phyloP scores from a whole-genome alignment of 2,888 invertebrate genomes.

The Nesidiocoris tenuis region DNA sequence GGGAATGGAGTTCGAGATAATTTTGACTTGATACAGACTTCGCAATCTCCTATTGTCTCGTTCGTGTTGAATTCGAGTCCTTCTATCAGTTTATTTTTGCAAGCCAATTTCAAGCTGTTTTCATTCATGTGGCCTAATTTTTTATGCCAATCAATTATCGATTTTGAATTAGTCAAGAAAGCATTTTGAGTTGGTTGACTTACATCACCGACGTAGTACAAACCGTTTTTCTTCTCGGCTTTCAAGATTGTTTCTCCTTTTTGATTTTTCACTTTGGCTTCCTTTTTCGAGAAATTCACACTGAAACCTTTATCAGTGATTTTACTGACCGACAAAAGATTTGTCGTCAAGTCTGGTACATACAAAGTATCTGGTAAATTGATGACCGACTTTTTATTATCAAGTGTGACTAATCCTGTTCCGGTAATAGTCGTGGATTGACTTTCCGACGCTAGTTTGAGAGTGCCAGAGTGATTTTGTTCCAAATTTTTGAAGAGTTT shows the following conservation, averaged over 20 bases:
- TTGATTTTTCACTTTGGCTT: background rate
- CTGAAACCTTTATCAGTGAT: background rate
- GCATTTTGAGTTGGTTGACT: too few relatives aligned
- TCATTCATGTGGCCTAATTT: background rate
- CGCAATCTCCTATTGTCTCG: background rate
- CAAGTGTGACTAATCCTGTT: too few relatives aligned
- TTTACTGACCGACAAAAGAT: background rate
- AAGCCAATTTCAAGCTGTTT: background rate
- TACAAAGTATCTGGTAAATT: background rate
- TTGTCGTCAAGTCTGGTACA: background rate
- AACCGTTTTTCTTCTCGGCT: background rate
- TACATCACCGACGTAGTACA: conserved; percentile 1
- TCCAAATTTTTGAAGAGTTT: background rate
- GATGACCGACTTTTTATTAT: background rate
- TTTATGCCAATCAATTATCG: background rate
- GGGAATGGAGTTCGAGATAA: conserved; percentile 3
- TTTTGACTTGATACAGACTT: background rate
- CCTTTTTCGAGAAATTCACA: background rate
- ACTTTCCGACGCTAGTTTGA: background rate
- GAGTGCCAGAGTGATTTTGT: background rate
- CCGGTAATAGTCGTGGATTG: too few relatives aligned
- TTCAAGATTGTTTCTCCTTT: background rate
- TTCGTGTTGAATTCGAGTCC: background rate
- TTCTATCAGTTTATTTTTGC: background rate
- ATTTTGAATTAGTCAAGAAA: background rate